Base-by-base conservation (phyloP, 2,888 invertebrate species). In the Asteroscopus sphinx region DNA sequence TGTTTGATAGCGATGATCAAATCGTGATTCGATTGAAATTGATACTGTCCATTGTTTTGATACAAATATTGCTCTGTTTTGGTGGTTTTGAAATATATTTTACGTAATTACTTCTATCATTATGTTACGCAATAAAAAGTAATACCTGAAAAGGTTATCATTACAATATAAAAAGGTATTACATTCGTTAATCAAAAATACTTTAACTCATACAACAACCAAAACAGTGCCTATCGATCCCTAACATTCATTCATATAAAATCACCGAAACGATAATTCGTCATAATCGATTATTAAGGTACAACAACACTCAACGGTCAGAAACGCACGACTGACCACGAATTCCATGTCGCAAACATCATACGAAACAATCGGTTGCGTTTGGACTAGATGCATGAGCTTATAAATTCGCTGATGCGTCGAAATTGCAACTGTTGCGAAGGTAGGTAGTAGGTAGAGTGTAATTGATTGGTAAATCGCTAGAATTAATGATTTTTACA, bases 351-450 rank as follows among this genome's bases (percentile, higher is more conserved):
- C 57, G 73, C 62, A 80, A 80, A 80, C 72, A 68, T 65, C 32
- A 68, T 76, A 66, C 75, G 61, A 54, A 66, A 70, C 74, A 76
- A 81, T 73, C 68, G 63, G 70, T 76, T 80, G 74, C 80, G 68
- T 72, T 68, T 75, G 79, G 53, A 67, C 78, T 70, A 76, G 76
- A 78, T 83, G 76, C 79, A 81, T 79, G 73, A 72, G 73, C 77
- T 79, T 78, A 74, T 71, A 68, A 76, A 80, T 80, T 56, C 75
- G 77, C 71, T 74, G 81, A 83, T 80, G 79, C 78, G 68, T 76
- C 71, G 59, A 67, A 80, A 81, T 76, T 77, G 74, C 71, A 71
- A 59, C 47, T 51, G 68, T 83, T 81, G 78, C 79, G 70, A 72
- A 73, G 64, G 39, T 46, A 33, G 7, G 40, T 17, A 42, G 37